Conservation (phyloP, 1,140 invertebrate species). For the Archivesica marissinica region DNA sequence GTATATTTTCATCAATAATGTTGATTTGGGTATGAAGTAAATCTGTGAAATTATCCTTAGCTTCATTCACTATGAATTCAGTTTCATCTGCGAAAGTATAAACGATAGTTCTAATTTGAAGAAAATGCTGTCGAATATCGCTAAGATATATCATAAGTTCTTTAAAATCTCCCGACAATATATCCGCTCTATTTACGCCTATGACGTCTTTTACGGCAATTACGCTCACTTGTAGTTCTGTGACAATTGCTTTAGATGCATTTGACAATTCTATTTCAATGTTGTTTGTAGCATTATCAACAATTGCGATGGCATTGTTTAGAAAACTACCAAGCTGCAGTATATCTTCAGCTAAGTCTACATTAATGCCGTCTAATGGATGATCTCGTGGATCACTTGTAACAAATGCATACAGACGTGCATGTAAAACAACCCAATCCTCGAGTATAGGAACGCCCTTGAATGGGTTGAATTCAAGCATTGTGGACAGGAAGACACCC, state of each 20-base stretch:
- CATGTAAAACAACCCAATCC: background rate
- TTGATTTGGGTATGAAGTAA: background rate
- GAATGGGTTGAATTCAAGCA: constrained; percentile 35
- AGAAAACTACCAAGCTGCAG: background rate
- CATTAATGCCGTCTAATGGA: background rate
- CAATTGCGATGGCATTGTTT: background rate
- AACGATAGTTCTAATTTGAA: background rate
- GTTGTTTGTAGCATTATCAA: background rate
- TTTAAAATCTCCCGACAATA: background rate
- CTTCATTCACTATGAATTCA: background rate
- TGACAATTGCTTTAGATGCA: background rate
- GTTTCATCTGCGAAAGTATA: background rate
- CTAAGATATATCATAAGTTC: background rate
- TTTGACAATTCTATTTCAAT: background rate
- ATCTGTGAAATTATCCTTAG: background rate
- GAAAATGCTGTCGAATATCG: background rate
- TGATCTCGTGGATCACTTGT: background rate
- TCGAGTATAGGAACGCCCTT: constrained; percentile 26
- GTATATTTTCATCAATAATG: constrained; percentile 9
- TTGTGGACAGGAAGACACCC: constrained; percentile 39
- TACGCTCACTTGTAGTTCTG: background rate
- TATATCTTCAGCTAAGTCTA: background rate
- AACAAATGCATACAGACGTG: constrained; percentile 7
- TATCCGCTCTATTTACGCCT: background rate
- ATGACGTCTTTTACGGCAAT: background rate